Evolutionary conservation across 2,888 invertebrate species (phyloP).

Genomic region (Aphodius granarius): DNA sequence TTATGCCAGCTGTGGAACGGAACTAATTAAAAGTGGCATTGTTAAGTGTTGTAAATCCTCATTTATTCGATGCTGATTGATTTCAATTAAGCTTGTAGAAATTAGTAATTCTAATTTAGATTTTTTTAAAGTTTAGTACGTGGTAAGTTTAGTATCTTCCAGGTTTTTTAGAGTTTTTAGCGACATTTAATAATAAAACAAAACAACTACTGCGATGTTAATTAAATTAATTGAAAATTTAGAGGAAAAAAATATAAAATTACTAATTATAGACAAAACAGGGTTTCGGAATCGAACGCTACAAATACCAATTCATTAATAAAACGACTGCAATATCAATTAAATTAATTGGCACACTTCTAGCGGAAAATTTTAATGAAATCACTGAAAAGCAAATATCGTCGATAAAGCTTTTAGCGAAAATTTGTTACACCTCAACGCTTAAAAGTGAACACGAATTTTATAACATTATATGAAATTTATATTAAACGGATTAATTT

Average conservation of each 20-base stretch:
- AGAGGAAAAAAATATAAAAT: too few species aligned
- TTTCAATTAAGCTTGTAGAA: background rate
- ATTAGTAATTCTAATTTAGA: background rate
- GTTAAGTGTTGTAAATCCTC: background rate
- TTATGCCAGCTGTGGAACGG: background rate
- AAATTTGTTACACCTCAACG: background rate
- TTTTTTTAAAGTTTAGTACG: background rate
- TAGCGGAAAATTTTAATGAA: background rate
- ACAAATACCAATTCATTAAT: too few species aligned
- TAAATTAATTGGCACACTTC: too few species aligned
- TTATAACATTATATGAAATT: background rate
- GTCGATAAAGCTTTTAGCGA: background rate
- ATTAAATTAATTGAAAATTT: too few species aligned
- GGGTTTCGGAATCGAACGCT: too few species aligned
- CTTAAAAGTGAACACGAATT: background rate
- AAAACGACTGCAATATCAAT: too few species aligned
- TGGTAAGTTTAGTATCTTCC: too few species aligned
- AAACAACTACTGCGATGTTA: too few species aligned
- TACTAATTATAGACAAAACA: too few species aligned
- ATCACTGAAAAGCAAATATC: background rate
- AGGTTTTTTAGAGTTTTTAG: too few species aligned
- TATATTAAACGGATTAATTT: background rate
- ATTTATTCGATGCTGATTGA: background rate
- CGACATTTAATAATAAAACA: too few species aligned
- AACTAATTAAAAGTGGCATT: background rate